Percentiles rank a stretch among this genome's conserved stretches.
These are phyloP conservation scores for Phorcus lineatus DNA, from an alignment of 2,888 invertebrate species.

Conservation along the genomic window DNA sequence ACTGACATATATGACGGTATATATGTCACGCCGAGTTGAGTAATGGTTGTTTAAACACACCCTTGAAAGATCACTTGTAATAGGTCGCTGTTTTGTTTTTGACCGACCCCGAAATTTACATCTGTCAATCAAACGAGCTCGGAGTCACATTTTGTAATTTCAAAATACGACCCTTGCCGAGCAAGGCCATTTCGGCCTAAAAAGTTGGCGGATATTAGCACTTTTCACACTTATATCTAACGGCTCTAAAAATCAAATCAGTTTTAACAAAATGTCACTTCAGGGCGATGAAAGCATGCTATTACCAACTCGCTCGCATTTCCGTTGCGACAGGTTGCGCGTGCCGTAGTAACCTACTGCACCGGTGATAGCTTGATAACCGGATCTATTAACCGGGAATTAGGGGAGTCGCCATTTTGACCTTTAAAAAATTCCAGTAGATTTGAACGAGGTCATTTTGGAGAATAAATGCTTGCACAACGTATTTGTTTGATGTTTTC, in stretches of 20 bases:
- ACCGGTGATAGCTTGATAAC: no score
- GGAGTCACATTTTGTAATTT: not conserved
- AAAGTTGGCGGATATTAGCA: not conserved
- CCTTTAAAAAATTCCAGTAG: not conserved
- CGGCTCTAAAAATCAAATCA: not conserved
- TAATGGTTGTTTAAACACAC: constrained; percentile 1
- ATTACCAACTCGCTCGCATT: not conserved
- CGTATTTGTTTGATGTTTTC: no score
- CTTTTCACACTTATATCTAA: constrained; percentile 5
- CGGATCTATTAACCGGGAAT: not conserved
- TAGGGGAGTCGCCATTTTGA: not conserved
- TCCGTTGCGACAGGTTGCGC: not conserved
- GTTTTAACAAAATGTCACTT: not conserved
- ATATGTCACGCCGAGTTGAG: no score
- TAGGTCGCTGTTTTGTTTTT: constrained; percentile 5
- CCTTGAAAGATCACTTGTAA: constrained; percentile 6
- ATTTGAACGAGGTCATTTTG: no score
- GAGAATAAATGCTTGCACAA: no score
- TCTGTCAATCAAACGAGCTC: not conserved
- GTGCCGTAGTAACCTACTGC: not conserved
- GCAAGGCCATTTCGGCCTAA: not conserved
- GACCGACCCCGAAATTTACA: not conserved
- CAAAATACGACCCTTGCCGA: not conserved
- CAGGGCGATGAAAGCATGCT: not conserved
- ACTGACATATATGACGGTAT: no score